These are phyloP conservation scores for Habroteleia sp. DNA, from an alignment of 2,888 invertebrate species.

Conservation along the genomic window DNA sequence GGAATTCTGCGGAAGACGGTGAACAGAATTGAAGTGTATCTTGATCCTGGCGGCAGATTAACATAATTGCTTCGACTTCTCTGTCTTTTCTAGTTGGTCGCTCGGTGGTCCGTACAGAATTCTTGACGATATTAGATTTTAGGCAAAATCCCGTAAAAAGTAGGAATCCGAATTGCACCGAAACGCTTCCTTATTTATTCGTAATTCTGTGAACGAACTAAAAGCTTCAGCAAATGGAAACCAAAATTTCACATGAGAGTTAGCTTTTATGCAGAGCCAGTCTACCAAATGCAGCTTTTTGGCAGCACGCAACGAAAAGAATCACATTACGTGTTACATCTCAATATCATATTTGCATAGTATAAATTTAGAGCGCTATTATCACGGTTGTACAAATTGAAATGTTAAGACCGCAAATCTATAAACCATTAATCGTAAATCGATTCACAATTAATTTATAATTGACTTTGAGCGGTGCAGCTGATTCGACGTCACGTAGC, in stretches of 20 bases:
- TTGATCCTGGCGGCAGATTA: constrained; percentile 72
- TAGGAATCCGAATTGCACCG: constrained; percentile 60
- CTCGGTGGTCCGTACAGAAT: constrained; percentile 53
- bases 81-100: constrained; percentile 61
- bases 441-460: constrained; percentile 1
- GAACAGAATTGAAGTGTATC: constrained; percentile 72
- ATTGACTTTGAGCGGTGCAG: constrained; percentile 3
- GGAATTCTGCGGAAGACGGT: constrained; percentile 9
- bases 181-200: constrained; percentile 49
- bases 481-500: constrained; percentile 1
- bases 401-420: no score
- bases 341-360: constrained; percentile 18
- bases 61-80: constrained; percentile 74
- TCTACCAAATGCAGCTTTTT: constrained; percentile 24
- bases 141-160: constrained; percentile 45
- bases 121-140: constrained; percentile 69
- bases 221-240: constrained; percentile 29
- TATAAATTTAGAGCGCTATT: no score
- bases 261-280: constrained; percentile 32
- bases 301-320: constrained; percentile 18
- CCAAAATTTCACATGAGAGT: constrained; percentile 31
- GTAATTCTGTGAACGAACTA: constrained; percentile 31
- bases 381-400: no score
- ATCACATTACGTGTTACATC: constrained; percentile 22
- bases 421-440: constrained; percentile 18